These are phyloP conservation scores for Cataglyphis albicans DNA, from an alignment of 2,888 invertebrate genomes.

Conservation along the genomic window DNA sequence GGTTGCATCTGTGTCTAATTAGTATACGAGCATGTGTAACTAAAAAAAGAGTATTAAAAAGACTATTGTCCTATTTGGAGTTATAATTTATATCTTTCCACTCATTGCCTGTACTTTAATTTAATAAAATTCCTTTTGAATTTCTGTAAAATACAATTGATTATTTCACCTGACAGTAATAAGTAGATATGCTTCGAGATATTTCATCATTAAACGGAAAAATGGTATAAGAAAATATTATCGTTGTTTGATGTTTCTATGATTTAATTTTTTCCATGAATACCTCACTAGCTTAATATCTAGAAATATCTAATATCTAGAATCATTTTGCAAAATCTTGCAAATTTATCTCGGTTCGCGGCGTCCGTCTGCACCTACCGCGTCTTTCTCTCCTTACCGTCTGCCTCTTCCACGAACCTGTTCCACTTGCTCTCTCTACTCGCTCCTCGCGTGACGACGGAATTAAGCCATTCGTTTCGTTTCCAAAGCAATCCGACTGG, in stretches of 20 bases:
- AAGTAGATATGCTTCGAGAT: neutral
- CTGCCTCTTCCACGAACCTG: neutral
- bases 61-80: neutral
- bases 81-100: neutral
- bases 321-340: constrained; percentile 14
- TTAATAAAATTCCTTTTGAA: neutral
- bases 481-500: constrained; percentile 32
- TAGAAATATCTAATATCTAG: neutral
- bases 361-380: neutral
- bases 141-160: neutral
- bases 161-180: neutral
- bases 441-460: constrained; percentile 61
- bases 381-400: constrained; percentile 22
- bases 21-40: too few species aligned
- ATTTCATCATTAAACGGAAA: neutral
- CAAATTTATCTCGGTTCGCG: neutral
- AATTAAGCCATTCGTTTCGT: constrained; percentile 76
- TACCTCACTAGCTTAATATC: neutral
- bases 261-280: neutral
- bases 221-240: neutral
- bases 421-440: constrained; percentile 37
- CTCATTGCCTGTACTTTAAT: neutral
- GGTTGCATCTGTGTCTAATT: too few species aligned
- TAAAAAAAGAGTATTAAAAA: neutral
- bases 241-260: neutral